phyloP scores from a whole-genome alignment of 2,113 vertebrate species.

The Phalacrocorax aristotelis region DNA sequence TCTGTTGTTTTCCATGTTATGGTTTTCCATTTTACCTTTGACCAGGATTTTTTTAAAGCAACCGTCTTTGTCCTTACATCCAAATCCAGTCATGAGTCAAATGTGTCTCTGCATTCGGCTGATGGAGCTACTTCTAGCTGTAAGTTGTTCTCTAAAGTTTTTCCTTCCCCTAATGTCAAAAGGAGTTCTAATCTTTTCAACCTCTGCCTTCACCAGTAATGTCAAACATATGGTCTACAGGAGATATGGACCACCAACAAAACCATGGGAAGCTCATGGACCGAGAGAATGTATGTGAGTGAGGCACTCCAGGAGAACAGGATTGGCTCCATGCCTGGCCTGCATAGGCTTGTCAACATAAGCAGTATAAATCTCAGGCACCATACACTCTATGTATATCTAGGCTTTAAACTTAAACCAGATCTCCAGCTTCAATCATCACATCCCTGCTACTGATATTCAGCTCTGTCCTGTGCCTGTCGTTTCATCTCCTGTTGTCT shows the following conservation, averaged over 20 bases:
- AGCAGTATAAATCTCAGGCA: background rate
- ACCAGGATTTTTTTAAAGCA: background rate
- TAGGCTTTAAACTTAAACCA: background rate
- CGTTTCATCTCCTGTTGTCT: background rate
- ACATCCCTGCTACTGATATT: background rate
- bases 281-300: background rate
- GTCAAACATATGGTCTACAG: background rate
- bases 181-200: constrained; percentile 12
- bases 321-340: background rate
- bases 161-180: background rate
- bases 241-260: background rate
- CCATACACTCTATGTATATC: background rate
- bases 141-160: background rate
- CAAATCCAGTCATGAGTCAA: background rate
- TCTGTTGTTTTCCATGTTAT: background rate
- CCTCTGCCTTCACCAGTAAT: constrained; percentile 1
- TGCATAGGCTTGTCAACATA: background rate
- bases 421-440: background rate
- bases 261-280: background rate
- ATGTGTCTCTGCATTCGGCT: background rate
- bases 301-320: background rate
- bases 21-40: background rate
- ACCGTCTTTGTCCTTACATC: background rate
- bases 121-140: background rate
- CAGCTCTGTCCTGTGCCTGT: background rate